Evolutionary conservation across 2,888 invertebrate species (phyloP).

Genomic region (Synanthedon myopaeformis): DNA sequence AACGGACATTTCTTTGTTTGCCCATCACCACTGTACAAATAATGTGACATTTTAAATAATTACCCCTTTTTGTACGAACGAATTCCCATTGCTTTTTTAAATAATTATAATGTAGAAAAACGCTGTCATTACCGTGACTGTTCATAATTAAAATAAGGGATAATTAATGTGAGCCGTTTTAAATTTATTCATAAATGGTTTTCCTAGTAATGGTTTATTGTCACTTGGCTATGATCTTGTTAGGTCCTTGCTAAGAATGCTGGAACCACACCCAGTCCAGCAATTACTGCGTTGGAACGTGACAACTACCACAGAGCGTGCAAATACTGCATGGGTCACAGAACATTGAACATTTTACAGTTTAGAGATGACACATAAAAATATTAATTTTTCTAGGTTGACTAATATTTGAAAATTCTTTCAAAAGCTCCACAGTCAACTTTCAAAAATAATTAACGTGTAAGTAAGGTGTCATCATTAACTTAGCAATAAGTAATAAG

Average conservation of each 20-base stretch:
- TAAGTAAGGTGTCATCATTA: too few relatives aligned
- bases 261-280: neutral
- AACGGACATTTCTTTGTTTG: constrained; percentile 6
- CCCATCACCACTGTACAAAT: constrained; percentile 16
- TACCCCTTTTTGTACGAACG: constrained; percentile 13
- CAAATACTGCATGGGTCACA: too few relatives aligned
- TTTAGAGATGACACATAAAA: too few relatives aligned
- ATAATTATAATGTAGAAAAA: constrained; percentile 20
- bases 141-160: constrained; percentile 10
- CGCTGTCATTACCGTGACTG: constrained; percentile 15
- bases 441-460: too few relatives aligned
- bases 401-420: too few relatives aligned
- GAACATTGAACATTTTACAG: too few relatives aligned
- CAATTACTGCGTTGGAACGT: too few relatives aligned
- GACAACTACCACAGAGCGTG: too few relatives aligned
- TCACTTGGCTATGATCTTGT: neutral
- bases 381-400: too few relatives aligned
- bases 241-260: neutral
- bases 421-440: too few relatives aligned
- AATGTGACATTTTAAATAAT: constrained; percentile 43
- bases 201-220: neutral
- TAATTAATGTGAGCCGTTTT: neutral
- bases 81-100: constrained; percentile 19
- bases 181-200: neutral
- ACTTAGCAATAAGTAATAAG: too few relatives aligned